Percentiles rank a stretch among this genome's conserved stretches.
phyloP scores from a whole-genome alignment of 2,113 vertebrate species.

The Callorhinus ursinus region DNA sequence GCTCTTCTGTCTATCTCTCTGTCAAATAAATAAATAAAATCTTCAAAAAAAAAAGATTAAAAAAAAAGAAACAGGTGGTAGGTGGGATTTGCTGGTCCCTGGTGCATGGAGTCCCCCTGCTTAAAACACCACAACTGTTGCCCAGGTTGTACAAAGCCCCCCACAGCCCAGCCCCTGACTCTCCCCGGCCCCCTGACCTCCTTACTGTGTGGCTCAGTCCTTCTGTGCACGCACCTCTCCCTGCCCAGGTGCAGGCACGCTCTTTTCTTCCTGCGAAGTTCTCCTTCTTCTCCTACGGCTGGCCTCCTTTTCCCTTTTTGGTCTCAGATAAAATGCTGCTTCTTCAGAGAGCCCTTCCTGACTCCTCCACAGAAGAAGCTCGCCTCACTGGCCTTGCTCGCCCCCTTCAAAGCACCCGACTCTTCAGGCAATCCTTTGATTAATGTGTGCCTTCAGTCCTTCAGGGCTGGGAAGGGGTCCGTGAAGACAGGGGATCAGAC shows the following conservation, averaged over 20 bases:
- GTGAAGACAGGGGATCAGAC: accelerated
- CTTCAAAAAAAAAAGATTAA: no score
- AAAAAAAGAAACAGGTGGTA: no score
- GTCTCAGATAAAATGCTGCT: background rate
- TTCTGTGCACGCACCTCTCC: background rate
- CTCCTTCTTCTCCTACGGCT: background rate
- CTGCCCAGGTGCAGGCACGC: accelerated
- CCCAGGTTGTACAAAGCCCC: no score
- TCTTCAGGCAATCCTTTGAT: background rate
- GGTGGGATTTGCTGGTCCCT: background rate
- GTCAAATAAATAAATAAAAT: no score
- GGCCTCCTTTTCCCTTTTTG: background rate
- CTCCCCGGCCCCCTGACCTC: accelerated
- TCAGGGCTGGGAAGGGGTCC: background rate
- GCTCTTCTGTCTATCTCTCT: no score
- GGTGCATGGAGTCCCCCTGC: accelerated
- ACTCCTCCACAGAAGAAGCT: accelerated
- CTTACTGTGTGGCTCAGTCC: no score
- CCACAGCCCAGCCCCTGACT: background rate
- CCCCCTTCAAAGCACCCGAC: accelerated
- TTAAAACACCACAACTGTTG: accelerated
- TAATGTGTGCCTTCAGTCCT: background rate
- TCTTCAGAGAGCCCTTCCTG: background rate
- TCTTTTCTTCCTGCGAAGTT: background rate
- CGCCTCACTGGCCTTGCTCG: accelerated